Percentiles rank a stretch among this genome's conserved stretches.
phyloP scores from a whole-genome alignment of 2,113 vertebrate species.

The Indri indri region DNA sequence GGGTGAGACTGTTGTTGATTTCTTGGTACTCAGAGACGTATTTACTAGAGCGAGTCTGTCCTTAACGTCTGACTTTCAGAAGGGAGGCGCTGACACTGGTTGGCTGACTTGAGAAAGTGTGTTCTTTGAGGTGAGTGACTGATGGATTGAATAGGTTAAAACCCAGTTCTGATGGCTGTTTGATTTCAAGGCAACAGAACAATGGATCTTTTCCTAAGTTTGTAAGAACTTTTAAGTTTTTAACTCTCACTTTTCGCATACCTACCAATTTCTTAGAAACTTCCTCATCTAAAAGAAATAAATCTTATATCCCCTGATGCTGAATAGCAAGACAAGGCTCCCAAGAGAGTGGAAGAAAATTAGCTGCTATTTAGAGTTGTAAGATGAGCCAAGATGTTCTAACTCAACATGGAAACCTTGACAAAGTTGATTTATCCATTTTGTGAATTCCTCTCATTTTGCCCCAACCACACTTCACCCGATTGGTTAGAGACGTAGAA shows the following conservation, averaged over 20 bases:
- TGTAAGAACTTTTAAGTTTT: background rate
- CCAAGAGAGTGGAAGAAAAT: background rate
- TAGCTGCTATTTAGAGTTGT: background rate
- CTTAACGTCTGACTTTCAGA: background rate
- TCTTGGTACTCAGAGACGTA: background rate
- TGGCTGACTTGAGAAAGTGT: background rate
- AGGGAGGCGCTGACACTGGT: background rate
- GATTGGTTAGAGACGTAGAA: background rate
- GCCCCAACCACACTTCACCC: background rate
- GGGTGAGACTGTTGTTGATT: background rate
- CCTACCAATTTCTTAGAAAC: background rate
- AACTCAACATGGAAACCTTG: background rate
- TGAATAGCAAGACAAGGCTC: background rate
- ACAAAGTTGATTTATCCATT: background rate
- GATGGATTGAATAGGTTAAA: background rate
- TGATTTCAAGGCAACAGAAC: background rate
- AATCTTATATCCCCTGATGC: background rate
- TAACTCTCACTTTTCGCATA: background rate
- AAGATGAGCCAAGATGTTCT: background rate
- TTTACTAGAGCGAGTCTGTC: background rate
- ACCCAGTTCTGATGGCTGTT: background rate
- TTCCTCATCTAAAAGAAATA: background rate
- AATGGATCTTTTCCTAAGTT: background rate
- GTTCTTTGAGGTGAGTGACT: background rate
- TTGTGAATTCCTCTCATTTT: background rate